Percentiles rank a stretch among this genome's conserved stretches.
phyloP scores from a whole-genome alignment of 2,113 vertebrate species.

The Todiramphus chloris region DNA sequence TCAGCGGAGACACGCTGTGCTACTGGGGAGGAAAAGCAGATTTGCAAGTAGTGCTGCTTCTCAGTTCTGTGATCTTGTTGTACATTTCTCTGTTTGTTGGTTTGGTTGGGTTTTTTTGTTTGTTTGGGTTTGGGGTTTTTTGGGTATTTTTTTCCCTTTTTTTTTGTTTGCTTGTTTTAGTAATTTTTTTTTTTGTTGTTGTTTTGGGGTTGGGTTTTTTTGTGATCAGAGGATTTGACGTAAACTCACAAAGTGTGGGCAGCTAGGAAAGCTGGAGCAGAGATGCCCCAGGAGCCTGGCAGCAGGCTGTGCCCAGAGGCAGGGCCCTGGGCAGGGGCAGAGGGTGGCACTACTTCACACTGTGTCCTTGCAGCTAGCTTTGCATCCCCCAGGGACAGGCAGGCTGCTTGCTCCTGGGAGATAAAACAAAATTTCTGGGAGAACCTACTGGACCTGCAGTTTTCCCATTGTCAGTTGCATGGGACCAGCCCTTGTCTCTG shows the following conservation, averaged over 20 bases:
- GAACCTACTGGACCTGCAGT: accelerated
- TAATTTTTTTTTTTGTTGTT: too few species aligned
- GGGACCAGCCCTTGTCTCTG: accelerated
- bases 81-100: background rate
- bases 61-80: background rate
- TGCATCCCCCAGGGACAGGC: accelerated
- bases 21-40: background rate
- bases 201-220: too few species aligned
- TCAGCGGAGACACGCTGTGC: background rate
- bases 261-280: background rate
- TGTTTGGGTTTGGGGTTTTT: too few species aligned
- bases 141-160: too few species aligned
- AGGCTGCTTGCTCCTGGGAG: background rate
- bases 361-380: background rate
- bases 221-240: background rate
- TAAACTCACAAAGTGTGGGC: accelerated
- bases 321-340: background rate
- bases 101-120: too few species aligned
- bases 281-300: background rate
- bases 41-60: background rate
- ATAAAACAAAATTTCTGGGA: background rate
- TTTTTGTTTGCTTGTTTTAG: too few species aligned
- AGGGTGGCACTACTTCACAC: accelerated
- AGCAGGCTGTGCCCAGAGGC: background rate
- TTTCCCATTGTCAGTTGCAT: accelerated